phyloP scores from a whole-genome alignment of 2,797 vertebrate genomes.

The Lophotriccus pileatus region DNA sequence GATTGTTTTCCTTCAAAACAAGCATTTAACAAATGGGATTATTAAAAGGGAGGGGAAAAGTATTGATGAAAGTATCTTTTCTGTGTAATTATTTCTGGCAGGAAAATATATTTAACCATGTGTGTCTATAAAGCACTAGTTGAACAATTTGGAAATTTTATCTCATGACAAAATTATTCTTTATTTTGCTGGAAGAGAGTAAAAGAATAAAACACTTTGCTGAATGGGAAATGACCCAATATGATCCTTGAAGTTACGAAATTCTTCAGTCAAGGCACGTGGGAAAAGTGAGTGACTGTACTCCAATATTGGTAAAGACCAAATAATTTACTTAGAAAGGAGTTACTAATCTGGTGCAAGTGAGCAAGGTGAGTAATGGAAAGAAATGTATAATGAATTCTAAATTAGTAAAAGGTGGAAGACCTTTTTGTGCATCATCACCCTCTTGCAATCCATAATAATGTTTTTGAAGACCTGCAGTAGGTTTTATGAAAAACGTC shows the following conservation, averaged over 20 bases:
- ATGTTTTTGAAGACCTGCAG: background rate
- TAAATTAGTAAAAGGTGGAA: background rate
- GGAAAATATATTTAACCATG: background rate
- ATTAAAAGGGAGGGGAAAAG: rapidly evolving
- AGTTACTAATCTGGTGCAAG: background rate
- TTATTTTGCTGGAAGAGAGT: background rate
- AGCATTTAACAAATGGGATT: background rate
- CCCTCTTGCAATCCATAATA: background rate
- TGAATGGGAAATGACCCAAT: background rate
- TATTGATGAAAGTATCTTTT: background rate
- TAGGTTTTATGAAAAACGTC: background rate
- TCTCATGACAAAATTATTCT: background rate
- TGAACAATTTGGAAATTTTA: background rate
- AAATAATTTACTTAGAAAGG: background rate
- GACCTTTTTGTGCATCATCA: background rate
- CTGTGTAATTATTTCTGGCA: background rate
- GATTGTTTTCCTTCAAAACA: background rate
- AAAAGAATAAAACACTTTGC: background rate
- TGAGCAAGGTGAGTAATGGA: background rate
- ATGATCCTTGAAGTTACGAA: background rate
- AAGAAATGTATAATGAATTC: background rate
- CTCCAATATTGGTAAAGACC: background rate
- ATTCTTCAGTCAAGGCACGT: background rate
- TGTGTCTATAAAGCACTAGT: background rate
- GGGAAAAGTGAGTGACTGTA: background rate